Conservation (phyloP, 2,113 vertebrate species). For the Neogobius melanostomus region DNA sequence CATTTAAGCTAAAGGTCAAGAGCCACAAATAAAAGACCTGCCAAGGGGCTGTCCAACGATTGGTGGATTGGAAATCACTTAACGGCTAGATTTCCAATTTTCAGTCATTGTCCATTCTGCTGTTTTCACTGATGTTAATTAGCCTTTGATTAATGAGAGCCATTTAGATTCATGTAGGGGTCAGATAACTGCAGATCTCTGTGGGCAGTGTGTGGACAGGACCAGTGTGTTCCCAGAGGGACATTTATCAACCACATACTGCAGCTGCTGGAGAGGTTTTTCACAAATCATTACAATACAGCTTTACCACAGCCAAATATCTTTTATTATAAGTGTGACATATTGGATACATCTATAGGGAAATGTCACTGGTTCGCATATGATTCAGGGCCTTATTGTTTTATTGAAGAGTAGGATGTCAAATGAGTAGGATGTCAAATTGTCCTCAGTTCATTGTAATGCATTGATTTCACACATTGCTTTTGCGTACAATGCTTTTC, state of each 20-base stretch:
- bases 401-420: not conserved
- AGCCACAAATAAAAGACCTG: constrained; percentile 21
- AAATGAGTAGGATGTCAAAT: not conserved
- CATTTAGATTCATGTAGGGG: constrained; percentile 56
- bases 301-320: not conserved
- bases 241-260: not conserved
- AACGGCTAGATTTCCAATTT: constrained; percentile 5
- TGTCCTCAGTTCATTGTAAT: too few species aligned
- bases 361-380: not conserved
- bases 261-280: not conserved
- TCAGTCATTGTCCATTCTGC: not conserved
- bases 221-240: constrained; percentile 5
- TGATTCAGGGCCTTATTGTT: not conserved
- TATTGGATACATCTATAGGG: not conserved
- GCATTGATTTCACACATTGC: not conserved
- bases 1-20: constrained; percentile 31
- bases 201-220: constrained; percentile 7
- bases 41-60: constrained; percentile 1
- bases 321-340: not conserved
- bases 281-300: not conserved
- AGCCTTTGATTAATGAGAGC: constrained; percentile 61
- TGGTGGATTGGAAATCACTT: constrained; percentile 18
- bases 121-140: constrained; percentile 43
- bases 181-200: constrained; percentile 19
- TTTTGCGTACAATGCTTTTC: not conserved